phyloP scores from a whole-genome alignment of 1,140 invertebrate species.

The Sminthurides bifidus region DNA sequence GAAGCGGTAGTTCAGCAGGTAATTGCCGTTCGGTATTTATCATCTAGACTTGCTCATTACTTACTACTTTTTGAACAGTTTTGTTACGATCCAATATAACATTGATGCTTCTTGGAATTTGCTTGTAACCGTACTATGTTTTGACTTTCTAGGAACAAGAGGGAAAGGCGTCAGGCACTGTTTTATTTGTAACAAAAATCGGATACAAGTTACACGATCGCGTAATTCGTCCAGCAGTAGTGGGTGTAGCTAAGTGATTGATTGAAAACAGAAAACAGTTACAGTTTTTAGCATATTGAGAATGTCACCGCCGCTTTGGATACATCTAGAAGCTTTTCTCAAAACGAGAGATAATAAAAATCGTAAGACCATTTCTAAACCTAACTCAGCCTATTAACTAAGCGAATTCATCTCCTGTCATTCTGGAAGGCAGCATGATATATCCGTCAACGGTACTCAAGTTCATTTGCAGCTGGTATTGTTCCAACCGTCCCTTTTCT shows the following conservation, averaged over 20 bases:
- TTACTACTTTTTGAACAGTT: background rate
- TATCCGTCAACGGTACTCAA: no score
- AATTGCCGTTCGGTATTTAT: conserved; percentile 16
- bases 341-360: no score
- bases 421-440: no score
- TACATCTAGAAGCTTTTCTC: no score
- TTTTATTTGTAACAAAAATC: conserved; percentile 85
- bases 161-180: conserved; percentile 67
- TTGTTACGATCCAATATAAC: background rate
- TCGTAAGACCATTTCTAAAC: no score
- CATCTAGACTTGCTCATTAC: background rate
- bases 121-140: conserved; percentile 3
- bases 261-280: background rate
- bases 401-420: no score
- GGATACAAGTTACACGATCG: conserved; percentile 90
- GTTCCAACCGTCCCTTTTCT: no score
- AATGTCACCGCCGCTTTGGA: no score
- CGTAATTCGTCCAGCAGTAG: conserved; percentile 87
- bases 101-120: background rate
- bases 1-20: conserved; percentile 91
- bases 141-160: conserved; percentile 55
- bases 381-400: no score
- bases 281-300: background rate
- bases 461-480: no score
- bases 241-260: conserved; percentile 71